These are phyloP conservation scores for Stercorarius parasiticus DNA, from an alignment of 2,113 vertebrate genomes.

Conservation along the genomic window DNA sequence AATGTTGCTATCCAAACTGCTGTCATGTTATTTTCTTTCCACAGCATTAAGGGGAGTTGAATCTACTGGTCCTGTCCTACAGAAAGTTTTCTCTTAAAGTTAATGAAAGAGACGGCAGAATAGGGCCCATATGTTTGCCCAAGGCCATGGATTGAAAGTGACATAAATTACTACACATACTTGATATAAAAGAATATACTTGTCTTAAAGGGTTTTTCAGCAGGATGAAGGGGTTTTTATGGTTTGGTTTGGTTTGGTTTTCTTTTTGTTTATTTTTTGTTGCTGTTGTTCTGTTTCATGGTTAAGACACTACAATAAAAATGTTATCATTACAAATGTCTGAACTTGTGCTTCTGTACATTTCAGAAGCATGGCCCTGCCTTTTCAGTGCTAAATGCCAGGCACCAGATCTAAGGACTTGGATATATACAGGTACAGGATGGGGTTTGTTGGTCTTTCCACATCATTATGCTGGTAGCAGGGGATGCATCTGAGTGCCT, in stretches of 20 bases:
- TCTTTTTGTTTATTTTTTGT: no score
- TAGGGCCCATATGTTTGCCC: neutral
- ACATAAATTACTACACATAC: neutral
- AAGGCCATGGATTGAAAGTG: neutral
- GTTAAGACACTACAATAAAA: neutral
- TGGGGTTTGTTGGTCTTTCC: neutral
- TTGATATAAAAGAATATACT: neutral
- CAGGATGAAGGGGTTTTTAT: neutral
- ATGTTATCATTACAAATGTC: neutral
- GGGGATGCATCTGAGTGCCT: neutral
- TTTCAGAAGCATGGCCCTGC: neutral
- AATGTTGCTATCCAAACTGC: neutral
- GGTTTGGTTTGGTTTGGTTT: neutral
- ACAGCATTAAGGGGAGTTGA: neutral
- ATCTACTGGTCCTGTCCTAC: neutral
- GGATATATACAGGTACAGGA: no score
- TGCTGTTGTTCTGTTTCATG: neutral
- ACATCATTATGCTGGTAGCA: neutral
- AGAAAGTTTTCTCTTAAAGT: neutral
- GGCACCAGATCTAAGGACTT: neutral
- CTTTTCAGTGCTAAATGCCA: neutral
- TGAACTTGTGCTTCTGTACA: neutral
- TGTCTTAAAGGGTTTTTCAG: neutral
- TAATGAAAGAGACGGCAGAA: neutral
- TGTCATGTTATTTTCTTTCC: neutral